phyloP scores from a whole-genome alignment of 2,797 vertebrate species.

The Pelodytes ibericus region DNA sequence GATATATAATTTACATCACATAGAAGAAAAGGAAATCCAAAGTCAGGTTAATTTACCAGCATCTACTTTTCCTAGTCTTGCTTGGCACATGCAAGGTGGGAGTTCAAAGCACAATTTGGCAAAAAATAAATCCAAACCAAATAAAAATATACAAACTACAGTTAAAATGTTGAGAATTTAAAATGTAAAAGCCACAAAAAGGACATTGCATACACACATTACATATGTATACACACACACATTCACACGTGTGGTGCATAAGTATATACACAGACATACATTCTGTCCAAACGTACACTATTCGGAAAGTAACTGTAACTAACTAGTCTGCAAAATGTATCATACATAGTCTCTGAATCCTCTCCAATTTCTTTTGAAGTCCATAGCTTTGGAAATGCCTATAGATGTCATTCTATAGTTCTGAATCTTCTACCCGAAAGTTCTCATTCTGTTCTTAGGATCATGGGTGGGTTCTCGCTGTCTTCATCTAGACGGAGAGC shows the following conservation, averaged over 20 bases:
- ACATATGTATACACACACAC: not conserved
- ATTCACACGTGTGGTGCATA: not conserved
- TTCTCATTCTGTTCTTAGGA: constrained; percentile 91
- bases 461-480: constrained; percentile 94
- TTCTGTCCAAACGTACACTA: constrained; percentile 43
- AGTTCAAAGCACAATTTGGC: constrained; percentile 72
- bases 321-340: constrained; percentile 66
- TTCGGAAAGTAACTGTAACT: constrained; percentile 74
- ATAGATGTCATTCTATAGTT: constrained; percentile 70
- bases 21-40: not conserved
- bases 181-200: constrained; percentile 74
- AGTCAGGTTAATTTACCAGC: constrained; percentile 57
- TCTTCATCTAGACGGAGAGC: constrained; percentile 90
- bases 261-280: not conserved
- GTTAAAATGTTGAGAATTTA: constrained; percentile 29
- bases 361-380: constrained; percentile 77
- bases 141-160: constrained; percentile 33
- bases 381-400: constrained; percentile 77
- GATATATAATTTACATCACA: not conserved
- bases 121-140: constrained; percentile 73
- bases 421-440: constrained; percentile 65
- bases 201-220: constrained; percentile 64
- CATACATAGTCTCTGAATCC: constrained; percentile 70
- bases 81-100: constrained; percentile 98
- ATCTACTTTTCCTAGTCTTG: constrained; percentile 66